Base-by-base conservation (phyloP, 2,113 vertebrate genomes). In the Chunga burmeisteri region DNA sequence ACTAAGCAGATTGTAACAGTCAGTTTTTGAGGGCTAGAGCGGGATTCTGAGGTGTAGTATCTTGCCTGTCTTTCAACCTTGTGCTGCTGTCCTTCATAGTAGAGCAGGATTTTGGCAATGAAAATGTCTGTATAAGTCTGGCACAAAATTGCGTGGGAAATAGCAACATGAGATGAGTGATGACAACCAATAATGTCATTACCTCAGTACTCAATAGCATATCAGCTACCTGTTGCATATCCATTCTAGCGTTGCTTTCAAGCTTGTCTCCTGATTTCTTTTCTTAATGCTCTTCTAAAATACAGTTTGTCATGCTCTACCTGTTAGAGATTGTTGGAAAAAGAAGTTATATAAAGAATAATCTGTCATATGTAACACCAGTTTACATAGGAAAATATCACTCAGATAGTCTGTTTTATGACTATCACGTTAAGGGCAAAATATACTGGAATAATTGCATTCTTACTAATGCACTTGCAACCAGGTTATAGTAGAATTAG, bases 121-220 rank as follows among this genome's bases (percentile, higher is more conserved):
- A 79, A 88, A 82, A 68, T 23, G 80, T 86, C 55, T 83, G 20
- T 80, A 1, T 55, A 36, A 71, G 47, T 79, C 46, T 4, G 19
- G 86, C 55, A 53, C 56, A 71, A 61, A 91, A 74, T 30, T 27
- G 82, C 4, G 38, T 80, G 86, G 97, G 90, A 95, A 97, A 86
- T 46, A 68, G 84, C 77, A 88, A 78, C 89, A 70, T 5, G 55
- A 91, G 83, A 89, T 42, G 95, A 97, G 99, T 99, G 99, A 99
- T 99, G 99, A 98, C 99, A 98, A 98, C 99, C 98, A 98, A 90
- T 98, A 97, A 83, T 98, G 99, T 99, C 99, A 98, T 99, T 99
- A 98, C 99, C 98, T 99, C 98, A 98, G 98, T 97, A 98, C 98
- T 98, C 95, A 92, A 98, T 80, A 98, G 98, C 99, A 99, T 99